Evolutionary conservation across 2,888 invertebrate species (phyloP).

Genomic region (Mechanitis mazaeus): DNA sequence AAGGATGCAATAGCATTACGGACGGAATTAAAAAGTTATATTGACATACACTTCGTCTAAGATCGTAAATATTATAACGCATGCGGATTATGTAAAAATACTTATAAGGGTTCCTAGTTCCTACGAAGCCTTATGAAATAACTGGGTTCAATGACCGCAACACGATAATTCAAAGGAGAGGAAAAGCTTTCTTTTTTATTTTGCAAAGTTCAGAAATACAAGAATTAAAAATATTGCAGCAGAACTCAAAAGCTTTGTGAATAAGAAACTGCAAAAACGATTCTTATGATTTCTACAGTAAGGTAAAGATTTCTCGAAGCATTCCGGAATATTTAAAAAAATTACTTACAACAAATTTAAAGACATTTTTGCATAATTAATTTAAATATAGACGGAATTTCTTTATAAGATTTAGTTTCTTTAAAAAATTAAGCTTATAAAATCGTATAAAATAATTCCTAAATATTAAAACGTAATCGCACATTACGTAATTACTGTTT

Average conservation of each 20-base stretch:
- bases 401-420: too few species aligned
- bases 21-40: too few species aligned
- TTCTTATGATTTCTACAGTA: constrained; percentile 15
- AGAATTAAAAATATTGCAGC: constrained; percentile 28
- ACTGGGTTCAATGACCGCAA: constrained; percentile 24
- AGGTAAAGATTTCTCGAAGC: constrained; percentile 9
- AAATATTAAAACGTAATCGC: too few species aligned
- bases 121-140: constrained; percentile 27
- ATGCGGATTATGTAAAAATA: constrained; percentile 13
- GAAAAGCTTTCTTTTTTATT: constrained; percentile 26
- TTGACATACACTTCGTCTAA: neutral
- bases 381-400: too few species aligned
- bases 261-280: constrained; percentile 16
- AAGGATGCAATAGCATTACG: too few species aligned
- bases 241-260: constrained; percentile 25
- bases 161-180: constrained; percentile 28
- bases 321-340: neutral
- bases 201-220: constrained; percentile 26
- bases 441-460: too few species aligned
- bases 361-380: too few species aligned
- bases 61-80: neutral
- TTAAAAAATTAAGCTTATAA: too few species aligned
- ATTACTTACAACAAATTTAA: too few species aligned
- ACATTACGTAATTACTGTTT: too few species aligned
- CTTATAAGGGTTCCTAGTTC: constrained; percentile 26